These are phyloP conservation scores for Chaetodon trifasciatus DNA, from an alignment of 2,797 vertebrate species.

Conservation along the genomic window DNA sequence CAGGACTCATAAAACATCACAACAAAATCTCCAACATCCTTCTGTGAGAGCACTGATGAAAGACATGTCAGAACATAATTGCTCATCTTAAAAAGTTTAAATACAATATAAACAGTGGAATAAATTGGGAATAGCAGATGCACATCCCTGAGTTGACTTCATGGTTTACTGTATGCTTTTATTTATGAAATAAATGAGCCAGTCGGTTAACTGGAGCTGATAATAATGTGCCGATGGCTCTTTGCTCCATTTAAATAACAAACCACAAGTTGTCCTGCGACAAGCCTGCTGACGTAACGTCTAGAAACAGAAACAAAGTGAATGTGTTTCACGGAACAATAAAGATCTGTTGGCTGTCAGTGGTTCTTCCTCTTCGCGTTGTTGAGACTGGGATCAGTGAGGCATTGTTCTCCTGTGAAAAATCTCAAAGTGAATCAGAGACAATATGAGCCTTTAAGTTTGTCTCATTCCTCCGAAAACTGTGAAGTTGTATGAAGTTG, in stretches of 20 bases:
- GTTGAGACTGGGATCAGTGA: slow-evolving; percentile 22
- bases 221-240: slow-evolving; percentile 19
- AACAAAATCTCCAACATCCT: background rate
- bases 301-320: slow-evolving; percentile 42
- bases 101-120: background rate
- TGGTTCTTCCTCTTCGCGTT: slow-evolving; percentile 22
- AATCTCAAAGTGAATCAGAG: slow-evolving; percentile 5
- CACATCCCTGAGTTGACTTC: background rate
- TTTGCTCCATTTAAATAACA: slow-evolving; percentile 26
- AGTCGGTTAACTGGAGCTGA: background rate
- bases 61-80: background rate
- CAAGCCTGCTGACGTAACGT: slow-evolving; percentile 48
- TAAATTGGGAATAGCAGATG: background rate
- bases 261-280: slow-evolving; percentile 25
- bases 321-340: slow-evolving; percentile 52
- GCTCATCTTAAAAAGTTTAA: background rate
- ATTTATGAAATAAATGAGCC: background rate
- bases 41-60: background rate
- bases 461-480: background rate
- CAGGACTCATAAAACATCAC: slow-evolving; percentile 14
- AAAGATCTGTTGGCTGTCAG: slow-evolving; percentile 21
- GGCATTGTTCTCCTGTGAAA: slow-evolving; percentile 15
- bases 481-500: background rate
- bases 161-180: background rate
- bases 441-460: background rate